Conservation (phyloP, 2,797 vertebrate species). For the Acanthopagrus latus region DNA sequence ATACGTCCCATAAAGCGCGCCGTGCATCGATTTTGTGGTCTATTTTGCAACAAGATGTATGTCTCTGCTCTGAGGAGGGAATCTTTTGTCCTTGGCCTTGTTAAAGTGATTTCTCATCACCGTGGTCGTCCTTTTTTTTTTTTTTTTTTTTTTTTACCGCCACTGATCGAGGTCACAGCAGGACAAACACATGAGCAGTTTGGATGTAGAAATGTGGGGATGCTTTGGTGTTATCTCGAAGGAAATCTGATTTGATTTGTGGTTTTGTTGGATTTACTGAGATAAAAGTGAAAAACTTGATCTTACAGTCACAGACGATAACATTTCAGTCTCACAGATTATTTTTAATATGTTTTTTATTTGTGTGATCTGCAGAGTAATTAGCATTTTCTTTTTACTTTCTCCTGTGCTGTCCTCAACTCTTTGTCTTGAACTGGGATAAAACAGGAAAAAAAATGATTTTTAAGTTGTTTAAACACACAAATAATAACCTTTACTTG, state of each 20-base stretch:
- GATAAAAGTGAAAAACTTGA: background rate
- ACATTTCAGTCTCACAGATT: background rate
- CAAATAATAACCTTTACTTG: background rate
- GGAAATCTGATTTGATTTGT: background rate
- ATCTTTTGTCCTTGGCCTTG: conserved; percentile 54
- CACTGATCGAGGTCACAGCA: conserved; percentile 30
- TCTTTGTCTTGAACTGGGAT: background rate
- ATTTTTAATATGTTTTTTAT: too few species aligned
- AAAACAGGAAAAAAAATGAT: background rate
- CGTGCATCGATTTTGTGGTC: conserved; percentile 53
- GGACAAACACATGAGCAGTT: conserved; percentile 18
- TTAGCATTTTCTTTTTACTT: too few species aligned
- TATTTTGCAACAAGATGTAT: conserved; percentile 57
- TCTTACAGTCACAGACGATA: background rate
- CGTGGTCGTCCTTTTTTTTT: background rate
- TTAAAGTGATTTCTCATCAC: conserved; percentile 52
- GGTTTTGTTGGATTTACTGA: background rate
- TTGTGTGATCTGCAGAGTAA: too few species aligned
- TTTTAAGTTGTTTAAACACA: background rate
- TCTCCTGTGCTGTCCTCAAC: background rate
- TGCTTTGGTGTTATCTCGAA: background rate
- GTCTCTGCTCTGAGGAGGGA: conserved; percentile 42
- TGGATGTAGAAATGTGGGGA: background rate
- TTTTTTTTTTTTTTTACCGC: background rate
- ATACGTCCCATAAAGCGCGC: conserved; percentile 38